phyloP scores from a whole-genome alignment of 2,797 vertebrate genomes.

The Synanceia verrucosa region DNA sequence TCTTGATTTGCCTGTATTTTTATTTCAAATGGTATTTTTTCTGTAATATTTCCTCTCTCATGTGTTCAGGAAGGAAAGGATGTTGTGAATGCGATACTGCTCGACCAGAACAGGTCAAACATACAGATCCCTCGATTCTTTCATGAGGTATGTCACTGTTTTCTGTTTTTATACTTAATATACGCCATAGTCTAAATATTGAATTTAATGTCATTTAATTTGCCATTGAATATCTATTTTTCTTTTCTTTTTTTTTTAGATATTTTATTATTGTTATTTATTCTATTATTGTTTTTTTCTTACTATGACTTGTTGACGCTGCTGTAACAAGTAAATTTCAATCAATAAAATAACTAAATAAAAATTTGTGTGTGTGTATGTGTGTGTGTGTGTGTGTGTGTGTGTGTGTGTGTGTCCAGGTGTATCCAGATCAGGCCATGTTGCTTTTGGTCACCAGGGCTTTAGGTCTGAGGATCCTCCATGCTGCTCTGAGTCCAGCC shows the following conservation, averaged over 20 bases:
- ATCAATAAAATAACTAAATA: too few relatives aligned
- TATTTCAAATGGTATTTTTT: not conserved
- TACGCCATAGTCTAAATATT: too few relatives aligned
- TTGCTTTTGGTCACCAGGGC: slow-evolving; percentile 77
- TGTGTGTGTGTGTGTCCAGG: slow-evolving; percentile 53
- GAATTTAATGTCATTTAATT: too few relatives aligned
- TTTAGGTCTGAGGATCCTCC: slow-evolving; percentile 61
- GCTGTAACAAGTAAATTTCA: too few relatives aligned
- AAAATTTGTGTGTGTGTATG: too few relatives aligned
- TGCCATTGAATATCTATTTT: too few relatives aligned
- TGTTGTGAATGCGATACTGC: slow-evolving; percentile 45
- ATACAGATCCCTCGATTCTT: slow-evolving; percentile 73
- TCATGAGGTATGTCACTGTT: slow-evolving; percentile 36
- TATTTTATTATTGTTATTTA: too few relatives aligned
- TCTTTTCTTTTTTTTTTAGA: too few relatives aligned
- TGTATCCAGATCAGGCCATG: slow-evolving; percentile 76
- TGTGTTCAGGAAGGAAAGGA: slow-evolving; percentile 58
- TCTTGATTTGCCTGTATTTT: not conserved
- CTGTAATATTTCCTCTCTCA: not conserved
- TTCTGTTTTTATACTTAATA: too few relatives aligned
- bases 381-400: too few relatives aligned
- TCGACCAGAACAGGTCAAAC: not conserved
- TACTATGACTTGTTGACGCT: too few relatives aligned
- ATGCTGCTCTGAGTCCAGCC: slow-evolving; percentile 45
- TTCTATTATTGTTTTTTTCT: too few relatives aligned